phyloP scores from a whole-genome alignment of 2,113 vertebrate species.

The Pleuronectes platessa region DNA sequence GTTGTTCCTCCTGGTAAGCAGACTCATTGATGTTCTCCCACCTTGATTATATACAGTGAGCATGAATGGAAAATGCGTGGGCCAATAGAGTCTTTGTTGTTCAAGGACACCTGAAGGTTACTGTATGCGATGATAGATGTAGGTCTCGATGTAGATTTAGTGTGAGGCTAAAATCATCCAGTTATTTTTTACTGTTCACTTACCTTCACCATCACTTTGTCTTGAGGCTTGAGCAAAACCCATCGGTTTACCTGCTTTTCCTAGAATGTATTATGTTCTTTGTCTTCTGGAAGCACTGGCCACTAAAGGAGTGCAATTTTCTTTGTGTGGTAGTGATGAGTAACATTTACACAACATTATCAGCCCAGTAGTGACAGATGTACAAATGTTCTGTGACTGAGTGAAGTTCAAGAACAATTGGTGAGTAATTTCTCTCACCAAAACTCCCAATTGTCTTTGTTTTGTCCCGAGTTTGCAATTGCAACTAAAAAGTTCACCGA shows the following conservation, averaged over 20 bases:
- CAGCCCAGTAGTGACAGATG: conserved; percentile 55
- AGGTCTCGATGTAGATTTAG: conserved; percentile 43
- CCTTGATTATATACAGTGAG: conserved; percentile 67
- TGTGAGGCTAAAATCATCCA: conserved; percentile 22
- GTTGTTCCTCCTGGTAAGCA: conserved; percentile 53
- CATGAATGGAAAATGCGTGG: conserved; percentile 70
- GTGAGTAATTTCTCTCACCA: conserved; percentile 47
- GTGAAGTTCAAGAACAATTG: conserved; percentile 56
- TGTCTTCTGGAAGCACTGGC: background rate
- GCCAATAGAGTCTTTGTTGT: conserved; percentile 66
- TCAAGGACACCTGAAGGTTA: conserved; percentile 73
- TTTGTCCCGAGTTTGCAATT: conserved; percentile 37
- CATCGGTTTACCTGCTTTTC: background rate
- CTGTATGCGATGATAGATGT: conserved; percentile 43
- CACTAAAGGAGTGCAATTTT: background rate
- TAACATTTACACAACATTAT: conserved; percentile 65
- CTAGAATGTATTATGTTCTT: background rate
- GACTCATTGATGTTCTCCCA: conserved; percentile 67
- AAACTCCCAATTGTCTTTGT: conserved; percentile 20
- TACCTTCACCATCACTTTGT: background rate
- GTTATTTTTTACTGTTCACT: conserved; percentile 24
- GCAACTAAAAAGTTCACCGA: too few species aligned
- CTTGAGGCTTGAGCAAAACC: background rate
- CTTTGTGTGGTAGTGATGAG: conserved; percentile 43
- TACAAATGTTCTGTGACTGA: conserved; percentile 54